These are phyloP conservation scores for Carposina sasakii DNA, from an alignment of 1,140 invertebrate genomes.

Conservation along the genomic window DNA sequence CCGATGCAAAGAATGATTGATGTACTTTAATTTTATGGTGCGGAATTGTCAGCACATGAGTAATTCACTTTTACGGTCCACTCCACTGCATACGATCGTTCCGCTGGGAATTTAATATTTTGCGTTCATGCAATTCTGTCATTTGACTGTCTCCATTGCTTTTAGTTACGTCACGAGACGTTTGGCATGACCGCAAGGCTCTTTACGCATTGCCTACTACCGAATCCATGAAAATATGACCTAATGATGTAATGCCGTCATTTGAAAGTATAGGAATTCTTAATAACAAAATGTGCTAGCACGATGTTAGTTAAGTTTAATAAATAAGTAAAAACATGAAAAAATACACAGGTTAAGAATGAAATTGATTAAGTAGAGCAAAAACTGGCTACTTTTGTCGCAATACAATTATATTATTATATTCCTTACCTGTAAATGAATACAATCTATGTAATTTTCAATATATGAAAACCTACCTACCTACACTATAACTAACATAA, in stretches of 20 bases:
- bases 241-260: neutral
- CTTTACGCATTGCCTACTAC: neutral
- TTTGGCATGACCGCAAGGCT: neutral
- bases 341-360: too few species aligned
- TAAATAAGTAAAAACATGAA: too few species aligned
- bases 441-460: too few species aligned
- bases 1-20: constrained; percentile 25
- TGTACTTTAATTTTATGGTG: constrained; percentile 30
- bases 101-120: constrained; percentile 33
- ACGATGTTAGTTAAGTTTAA: too few species aligned
- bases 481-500: too few species aligned
- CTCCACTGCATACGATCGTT: constrained; percentile 16
- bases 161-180: neutral
- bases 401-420: too few species aligned
- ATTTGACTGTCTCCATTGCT: neutral
- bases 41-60: constrained; percentile 26
- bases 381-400: too few species aligned
- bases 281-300: too few species aligned
- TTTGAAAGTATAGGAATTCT: neutral
- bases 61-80: constrained; percentile 30
- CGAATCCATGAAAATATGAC: neutral
- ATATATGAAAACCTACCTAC: too few species aligned
- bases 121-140: constrained; percentile 18
- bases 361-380: too few species aligned
- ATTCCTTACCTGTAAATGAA: too few species aligned